Conservation (phyloP, 2,113 vertebrate genomes). For the Hylia prasina region DNA sequence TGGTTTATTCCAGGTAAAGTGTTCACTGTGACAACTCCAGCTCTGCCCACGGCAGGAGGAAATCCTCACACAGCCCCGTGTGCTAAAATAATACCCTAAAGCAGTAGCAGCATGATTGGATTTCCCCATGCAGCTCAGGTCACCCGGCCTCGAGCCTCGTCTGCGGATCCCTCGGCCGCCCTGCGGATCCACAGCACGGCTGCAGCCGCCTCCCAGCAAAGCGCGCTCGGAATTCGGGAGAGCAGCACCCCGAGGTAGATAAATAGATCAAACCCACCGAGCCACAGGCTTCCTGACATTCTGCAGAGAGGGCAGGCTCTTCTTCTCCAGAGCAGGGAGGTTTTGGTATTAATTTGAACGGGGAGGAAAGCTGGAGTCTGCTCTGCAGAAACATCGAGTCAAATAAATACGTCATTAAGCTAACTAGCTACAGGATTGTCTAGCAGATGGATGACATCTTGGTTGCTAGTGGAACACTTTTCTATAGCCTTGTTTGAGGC, state of each 20-base stretch:
- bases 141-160: background rate
- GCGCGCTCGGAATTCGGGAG: background rate
- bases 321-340: background rate
- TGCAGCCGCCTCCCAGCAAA: background rate
- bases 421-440: slow-evolving; percentile 63
- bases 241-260: background rate
- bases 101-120: slow-evolving; percentile 32
- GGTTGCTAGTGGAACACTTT: slow-evolving; percentile 64
- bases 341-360: slow-evolving; percentile 13
- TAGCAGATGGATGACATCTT: slow-evolving; percentile 67
- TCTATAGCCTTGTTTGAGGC: slow-evolving; percentile 63
- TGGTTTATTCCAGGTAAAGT: background rate
- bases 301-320: background rate
- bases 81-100: slow-evolving; percentile 42
- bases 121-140: slow-evolving; percentile 17
- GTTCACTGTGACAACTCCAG: background rate
- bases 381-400: slow-evolving; percentile 14
- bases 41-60: background rate
- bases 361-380: slow-evolving; percentile 20
- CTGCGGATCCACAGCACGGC: background rate
- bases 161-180: background rate
- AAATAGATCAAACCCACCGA: background rate
- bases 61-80: background rate
- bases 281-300: background rate
- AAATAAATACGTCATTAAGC: slow-evolving; percentile 62